Base-by-base conservation (phyloP, 1,140 invertebrate genomes). In the Bombus turneri region DNA sequence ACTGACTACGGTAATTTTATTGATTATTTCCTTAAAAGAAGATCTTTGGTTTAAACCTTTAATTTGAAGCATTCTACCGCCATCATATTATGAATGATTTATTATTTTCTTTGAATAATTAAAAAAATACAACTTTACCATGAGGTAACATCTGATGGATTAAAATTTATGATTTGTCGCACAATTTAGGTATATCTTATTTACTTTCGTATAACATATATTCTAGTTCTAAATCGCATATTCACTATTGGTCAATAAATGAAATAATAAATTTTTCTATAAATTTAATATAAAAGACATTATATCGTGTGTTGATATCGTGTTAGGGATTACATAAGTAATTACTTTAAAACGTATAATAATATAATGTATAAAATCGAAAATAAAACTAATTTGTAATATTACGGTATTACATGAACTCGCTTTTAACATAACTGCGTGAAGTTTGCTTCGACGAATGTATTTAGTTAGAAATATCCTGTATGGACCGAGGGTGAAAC, bases 21-120 rank as follows among this genome's bases (percentile, higher is more conserved):
- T 72, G 83, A 85, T 85, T 83, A 83, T 64, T 79, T 80, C 47
- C 59, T 37, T 84, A 39, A 43, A 62, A 39, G 25, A 8, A 39
- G 5, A 12, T 53, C 22, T 22, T 43, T 43, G 25, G 5, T 39
- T 53, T 34, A 34, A 83, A 79, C 64, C 18, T 77, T 83, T 34
- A 43, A 43, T 79, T 71, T 79, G n/a, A 71, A 71, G 71, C 37
- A 79, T 78, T 71, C 37, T 79, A 84, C 39, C 37, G 47, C 53
- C n/a, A 72, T 78, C 68, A 10, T 28, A 28, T 79, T n/a, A 47
- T 68, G 34, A 68, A 81, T 81, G 41, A 81, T 81, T 81, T 53
- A 47, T 10, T 66, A 81, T 39, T 69, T 80, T 71, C 34, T 43
- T 53, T 39, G 9, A 39, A 9, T 10, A 31, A 66, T 66, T 41